A percentile compares a stretch with the other conserved stretches of the same genome.
These are phyloP conservation scores for Zeuzera pyrina DNA, from an alignment of 2,888 invertebrate species.

Conservation along the genomic window DNA sequence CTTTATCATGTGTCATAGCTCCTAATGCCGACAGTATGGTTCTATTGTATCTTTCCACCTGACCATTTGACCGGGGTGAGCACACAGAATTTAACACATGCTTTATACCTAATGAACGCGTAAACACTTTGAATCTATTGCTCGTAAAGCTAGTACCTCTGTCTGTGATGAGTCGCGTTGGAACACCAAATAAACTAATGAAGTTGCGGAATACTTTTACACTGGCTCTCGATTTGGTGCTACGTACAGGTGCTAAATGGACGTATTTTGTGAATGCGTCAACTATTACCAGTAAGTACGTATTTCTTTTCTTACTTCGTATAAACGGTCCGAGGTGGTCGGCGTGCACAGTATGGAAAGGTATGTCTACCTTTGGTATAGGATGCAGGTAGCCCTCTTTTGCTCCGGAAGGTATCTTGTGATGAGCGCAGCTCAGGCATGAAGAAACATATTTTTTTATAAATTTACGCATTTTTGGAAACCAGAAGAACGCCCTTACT, in stretches of 20 bases:
- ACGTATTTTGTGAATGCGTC: too few relatives aligned
- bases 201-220: neutral
- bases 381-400: slow-evolving; percentile 4
- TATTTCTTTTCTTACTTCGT: too few relatives aligned
- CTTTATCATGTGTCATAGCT: neutral
- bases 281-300: too few relatives aligned
- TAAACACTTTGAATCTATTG: slow-evolving; percentile 4
- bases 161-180: too few relatives aligned
- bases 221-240: slow-evolving; percentile 5
- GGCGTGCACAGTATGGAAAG: too few relatives aligned
- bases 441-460: slow-evolving; percentile 12
- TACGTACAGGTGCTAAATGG: too few relatives aligned
- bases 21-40: slow-evolving; percentile 5
- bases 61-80: slow-evolving; percentile 11
- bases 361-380: slow-evolving; percentile 4
- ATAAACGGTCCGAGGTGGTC: too few relatives aligned
- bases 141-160: too few relatives aligned
- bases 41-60: slow-evolving; percentile 12
- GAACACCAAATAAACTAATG: too few relatives aligned
- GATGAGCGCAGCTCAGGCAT: slow-evolving; percentile 5
- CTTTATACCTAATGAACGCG: slow-evolving; percentile 1
- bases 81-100: slow-evolving; percentile 11
- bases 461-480: slow-evolving; percentile 15
- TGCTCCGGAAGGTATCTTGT: slow-evolving; percentile 6
- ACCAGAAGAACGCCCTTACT: slow-evolving; percentile 15